Evolutionary conservation across 1,140 invertebrate species (phyloP), one percentile per base, ranked within the genome.

Genomic region (Ericerus pela): DNA sequence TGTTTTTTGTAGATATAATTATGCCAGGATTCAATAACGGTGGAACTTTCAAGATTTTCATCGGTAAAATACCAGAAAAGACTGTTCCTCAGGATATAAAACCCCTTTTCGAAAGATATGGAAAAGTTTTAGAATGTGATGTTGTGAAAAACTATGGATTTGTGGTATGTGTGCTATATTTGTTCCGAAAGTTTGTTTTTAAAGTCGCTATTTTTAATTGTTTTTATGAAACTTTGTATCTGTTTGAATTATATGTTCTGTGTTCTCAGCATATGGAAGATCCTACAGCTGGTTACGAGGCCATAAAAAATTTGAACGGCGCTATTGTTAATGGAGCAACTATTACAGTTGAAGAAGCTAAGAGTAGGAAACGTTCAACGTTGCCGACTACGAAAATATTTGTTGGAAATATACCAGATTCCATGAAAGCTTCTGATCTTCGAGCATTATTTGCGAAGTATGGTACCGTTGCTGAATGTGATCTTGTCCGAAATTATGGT

Each of bases 101-200:
- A 68, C 84, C 85, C 61, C 72, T 94, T 60, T 95, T 96, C 75
- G 88, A 92, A 72, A 89, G 91, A 68, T 91, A 85, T 82, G 92
- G 92, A 67, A 88, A 86, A 73, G 89, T 96, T 64, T 83, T 91
- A 60, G 91, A 96, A 76, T 95, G 91, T 72, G 91, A 93, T 75
- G 88, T 95, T 66, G 85, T 95, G 58, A 90, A 90, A 75, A 94
- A 94, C 75, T 96, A 91, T 81, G 91, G 89, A 64, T 96, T 96
- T 79, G 89, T 95, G 68, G 80, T 82, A 71, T 77, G 79, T 73
- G 26, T 8, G 54, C 4, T 28, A 26, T 36, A n/a, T 41, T 41
- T 4, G n/a, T n/a, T 33, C 31, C 31, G 31, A 33, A n/a, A 33
- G 8, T 10, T 33, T 33, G 8, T 33, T n/a, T 8, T 33, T 10